These are phyloP conservation scores for Poecilia latipinna DNA, from an alignment of 2,113 vertebrate genomes.

Conservation along the genomic window DNA sequence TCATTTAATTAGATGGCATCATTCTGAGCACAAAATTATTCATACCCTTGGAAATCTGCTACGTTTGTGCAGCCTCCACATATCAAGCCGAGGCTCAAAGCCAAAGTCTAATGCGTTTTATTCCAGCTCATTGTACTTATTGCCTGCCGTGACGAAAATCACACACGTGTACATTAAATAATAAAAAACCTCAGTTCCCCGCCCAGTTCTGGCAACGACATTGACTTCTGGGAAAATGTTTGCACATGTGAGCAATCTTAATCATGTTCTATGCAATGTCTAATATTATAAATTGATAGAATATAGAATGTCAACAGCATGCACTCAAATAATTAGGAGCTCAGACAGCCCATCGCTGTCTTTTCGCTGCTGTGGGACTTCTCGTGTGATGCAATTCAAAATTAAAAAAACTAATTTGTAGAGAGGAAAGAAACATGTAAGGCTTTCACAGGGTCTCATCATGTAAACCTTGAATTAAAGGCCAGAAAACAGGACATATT, in stretches of 20 bases:
- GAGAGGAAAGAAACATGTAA: slow-evolving; percentile 22
- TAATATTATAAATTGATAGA: slow-evolving; percentile 54
- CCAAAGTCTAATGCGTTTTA: slow-evolving; percentile 40
- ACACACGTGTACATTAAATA: slow-evolving; percentile 38
- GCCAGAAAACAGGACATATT: slow-evolving; percentile 21
- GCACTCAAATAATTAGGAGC: slow-evolving; percentile 35
- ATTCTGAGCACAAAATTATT: slow-evolving; percentile 57
- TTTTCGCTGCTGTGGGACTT: slow-evolving; percentile 21
- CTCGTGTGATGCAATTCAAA: slow-evolving; percentile 51
- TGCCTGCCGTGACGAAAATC: slow-evolving; percentile 30
- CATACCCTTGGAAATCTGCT: slow-evolving; percentile 48
- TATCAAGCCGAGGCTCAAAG: slow-evolving; percentile 41
- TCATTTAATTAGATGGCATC: slow-evolving; percentile 73
- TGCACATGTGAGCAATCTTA: slow-evolving; percentile 19
- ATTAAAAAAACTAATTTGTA: slow-evolving; percentile 60
- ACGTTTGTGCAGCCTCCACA: slow-evolving; percentile 52
- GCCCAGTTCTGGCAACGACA: slow-evolving; percentile 31
- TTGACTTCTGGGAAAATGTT: slow-evolving; percentile 36
- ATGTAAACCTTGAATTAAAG: slow-evolving; percentile 34
- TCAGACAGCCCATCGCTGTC: slow-evolving; percentile 12
- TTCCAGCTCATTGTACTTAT: slow-evolving; percentile 34
- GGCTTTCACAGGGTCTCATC: slow-evolving; percentile 31
- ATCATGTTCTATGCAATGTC: slow-evolving; percentile 35
- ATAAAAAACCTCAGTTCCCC: slow-evolving; percentile 15
- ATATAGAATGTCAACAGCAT: slow-evolving; percentile 43